phyloP scores from a whole-genome alignment of 2,888 invertebrate genomes.

The Caenorhabditis becei region DNA sequence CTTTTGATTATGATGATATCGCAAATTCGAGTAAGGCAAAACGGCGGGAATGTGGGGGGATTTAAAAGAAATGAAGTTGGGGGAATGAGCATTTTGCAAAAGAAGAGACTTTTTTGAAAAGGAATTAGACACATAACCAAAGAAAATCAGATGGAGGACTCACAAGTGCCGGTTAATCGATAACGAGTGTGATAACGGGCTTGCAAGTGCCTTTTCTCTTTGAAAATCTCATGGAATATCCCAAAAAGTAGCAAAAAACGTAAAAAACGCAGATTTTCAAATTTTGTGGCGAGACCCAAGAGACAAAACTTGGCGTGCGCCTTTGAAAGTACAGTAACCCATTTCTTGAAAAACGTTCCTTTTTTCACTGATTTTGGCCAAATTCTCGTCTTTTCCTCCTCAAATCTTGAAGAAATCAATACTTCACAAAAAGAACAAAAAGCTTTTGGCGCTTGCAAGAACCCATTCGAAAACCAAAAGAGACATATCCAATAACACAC shows the following conservation, averaged over 20 bases:
- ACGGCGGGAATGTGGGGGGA: conserved; percentile 47
- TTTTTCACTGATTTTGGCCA: too few relatives aligned
- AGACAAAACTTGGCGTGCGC: too few relatives aligned
- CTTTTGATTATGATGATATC: conserved; percentile 59
- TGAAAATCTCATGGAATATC: too few relatives aligned
- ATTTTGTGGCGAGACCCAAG: not conserved
- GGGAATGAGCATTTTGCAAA: conserved; percentile 35
- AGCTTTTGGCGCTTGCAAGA: too few relatives aligned
- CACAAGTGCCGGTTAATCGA: not conserved
- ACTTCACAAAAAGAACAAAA: not conserved
- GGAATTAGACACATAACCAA: conserved; percentile 44
- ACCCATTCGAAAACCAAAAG: not conserved
- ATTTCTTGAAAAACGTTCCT: too few relatives aligned
- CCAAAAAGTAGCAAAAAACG: too few relatives aligned
- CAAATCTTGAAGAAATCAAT: too few relatives aligned
- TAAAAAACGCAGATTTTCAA: too few relatives aligned
- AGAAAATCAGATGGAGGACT: not conserved
- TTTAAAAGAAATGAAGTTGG: not conserved
- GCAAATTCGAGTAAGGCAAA: conserved; percentile 42
- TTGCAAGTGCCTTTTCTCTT: too few relatives aligned
- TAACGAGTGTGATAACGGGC: not conserved
- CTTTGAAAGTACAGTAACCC: too few relatives aligned
- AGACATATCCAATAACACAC: conserved; percentile 17
- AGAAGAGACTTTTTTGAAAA: not conserved
- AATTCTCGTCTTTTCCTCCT: too few relatives aligned